These are phyloP conservation scores for Tholera decimalis DNA, from an alignment of 2,888 invertebrate species.

Conservation along the genomic window DNA sequence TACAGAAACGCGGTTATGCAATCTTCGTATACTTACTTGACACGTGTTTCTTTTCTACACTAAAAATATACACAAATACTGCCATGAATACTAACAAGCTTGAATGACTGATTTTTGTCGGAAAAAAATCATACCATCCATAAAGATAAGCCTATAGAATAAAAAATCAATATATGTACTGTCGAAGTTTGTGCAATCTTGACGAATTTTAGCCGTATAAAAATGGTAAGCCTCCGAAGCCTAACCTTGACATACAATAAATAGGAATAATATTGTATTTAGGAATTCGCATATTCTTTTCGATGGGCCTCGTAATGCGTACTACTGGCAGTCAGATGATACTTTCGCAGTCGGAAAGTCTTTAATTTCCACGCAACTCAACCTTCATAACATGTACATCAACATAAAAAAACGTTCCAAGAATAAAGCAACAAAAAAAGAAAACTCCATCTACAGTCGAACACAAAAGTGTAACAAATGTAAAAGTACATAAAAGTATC, in stretches of 20 bases:
- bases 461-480: conserved; percentile 62
- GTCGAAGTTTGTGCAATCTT: not conserved
- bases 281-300: conserved; percentile 35
- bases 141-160: too few species aligned
- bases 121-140: too few species aligned
- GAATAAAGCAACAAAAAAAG: conserved; percentile 31
- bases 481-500: conserved; percentile 65
- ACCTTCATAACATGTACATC: conserved; percentile 35
- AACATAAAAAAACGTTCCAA: conserved; percentile 34
- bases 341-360: conserved; percentile 4
- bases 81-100: too few species aligned
- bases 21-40: too few species aligned
- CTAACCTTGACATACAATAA: not conserved
- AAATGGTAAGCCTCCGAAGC: too few species aligned
- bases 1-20: too few species aligned
- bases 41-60: too few species aligned
- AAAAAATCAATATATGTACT: not conserved
- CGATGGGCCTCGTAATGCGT: conserved; percentile 13
- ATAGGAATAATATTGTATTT: conserved; percentile 39
- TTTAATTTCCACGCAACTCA: not conserved
- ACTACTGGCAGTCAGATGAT: conserved; percentile 17
- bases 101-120: too few species aligned
- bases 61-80: too few species aligned
- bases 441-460: conserved; percentile 48
- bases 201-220: not conserved